Evolutionary conservation across 2,113 vertebrate genomes (phyloP), one percentile per base, ranked within the genome.

Genomic region (Phylloscopus trochilus): DNA sequence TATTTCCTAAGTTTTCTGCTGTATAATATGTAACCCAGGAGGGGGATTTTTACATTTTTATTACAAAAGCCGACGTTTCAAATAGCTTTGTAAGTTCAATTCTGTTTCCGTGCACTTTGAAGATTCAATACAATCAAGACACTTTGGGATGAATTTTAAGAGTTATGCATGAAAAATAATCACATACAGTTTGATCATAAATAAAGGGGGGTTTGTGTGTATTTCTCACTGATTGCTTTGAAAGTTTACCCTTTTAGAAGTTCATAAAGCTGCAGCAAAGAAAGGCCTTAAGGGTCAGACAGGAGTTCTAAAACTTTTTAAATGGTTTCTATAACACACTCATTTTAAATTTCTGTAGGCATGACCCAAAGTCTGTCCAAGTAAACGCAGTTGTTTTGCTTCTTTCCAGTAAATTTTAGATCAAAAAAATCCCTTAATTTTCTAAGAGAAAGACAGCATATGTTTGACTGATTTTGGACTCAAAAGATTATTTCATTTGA

Each of bases 111-210:
- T 47, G 23, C 18, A 39, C 92, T 96, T 96, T 96, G 92, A 96
- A 90, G 56, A 64, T 64, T 14, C 41, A 83, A 64, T 78, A 89
- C 66, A 88, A 72, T 92, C 72, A 93, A 92, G 90, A 78, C 30
- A 64, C 6, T 91, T 93, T 33, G 17, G 31, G 64, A 64, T 46
- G 49, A 68, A 75, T 81, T 94, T 93, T 69, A 78, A 60, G 80
- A 90, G 60, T 92, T 92, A 92, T 75, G 85, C 79, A 89, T 75
- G 64, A 84, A 94, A 96, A 96, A 92, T 96, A 87, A 93, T 90
- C 73, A 78, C 2, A 13, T 90, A 53, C 8, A 60, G 23, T 87
- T 90, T 94, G 72, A 93, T 85, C 68, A 77, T 56, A 94, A 96
- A 80, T 94, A 73, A 70, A 88, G 39, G 27, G 20, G 3, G 2